Conservation (phyloP, 1,140 invertebrate species). For the Formica exsecta region DNA sequence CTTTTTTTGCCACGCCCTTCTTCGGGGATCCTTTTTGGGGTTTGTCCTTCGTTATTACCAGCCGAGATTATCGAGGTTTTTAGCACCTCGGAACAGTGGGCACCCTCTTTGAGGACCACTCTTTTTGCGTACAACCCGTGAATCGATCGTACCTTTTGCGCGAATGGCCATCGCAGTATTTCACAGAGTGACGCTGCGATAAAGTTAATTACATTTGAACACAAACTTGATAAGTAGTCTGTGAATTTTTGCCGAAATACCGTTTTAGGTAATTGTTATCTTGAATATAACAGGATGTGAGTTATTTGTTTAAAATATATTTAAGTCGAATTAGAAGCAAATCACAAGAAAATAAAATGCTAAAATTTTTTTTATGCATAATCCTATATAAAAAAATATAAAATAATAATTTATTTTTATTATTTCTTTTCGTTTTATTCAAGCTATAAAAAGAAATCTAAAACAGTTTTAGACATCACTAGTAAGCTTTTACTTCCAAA, state of each 20-base stretch:
- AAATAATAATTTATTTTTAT: background rate
- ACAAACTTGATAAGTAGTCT: slow-evolving; percentile 52
- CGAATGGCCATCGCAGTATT: slow-evolving; percentile 22
- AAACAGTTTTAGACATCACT: background rate
- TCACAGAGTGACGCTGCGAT: slow-evolving; percentile 45
- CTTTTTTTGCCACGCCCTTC: slow-evolving; percentile 60
- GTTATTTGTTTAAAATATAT: background rate
- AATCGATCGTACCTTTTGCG: slow-evolving; percentile 46
- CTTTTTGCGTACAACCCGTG: slow-evolving; percentile 35
- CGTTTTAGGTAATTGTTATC: slow-evolving; percentile 41
- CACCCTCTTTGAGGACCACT: background rate
- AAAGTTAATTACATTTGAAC: slow-evolving; percentile 58
- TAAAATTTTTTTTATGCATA: background rate
- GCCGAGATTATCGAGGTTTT: slow-evolving; percentile 72
- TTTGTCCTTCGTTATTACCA: slow-evolving; percentile 73
- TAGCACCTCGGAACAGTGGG: slow-evolving; percentile 62
- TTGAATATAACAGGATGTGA: background rate
- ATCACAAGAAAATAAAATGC: background rate
- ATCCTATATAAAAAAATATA: background rate
- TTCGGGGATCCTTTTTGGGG: slow-evolving; percentile 47
- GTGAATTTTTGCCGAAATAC: slow-evolving; percentile 47
- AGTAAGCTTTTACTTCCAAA: background rate
- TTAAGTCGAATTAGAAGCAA: background rate
- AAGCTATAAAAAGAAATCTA: background rate
- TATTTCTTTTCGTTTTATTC: background rate